A percentile compares a stretch with the other conserved stretches of the same genome.
phyloP scores from a whole-genome alignment of 2,113 vertebrate species.

The Lepus timidus region DNA sequence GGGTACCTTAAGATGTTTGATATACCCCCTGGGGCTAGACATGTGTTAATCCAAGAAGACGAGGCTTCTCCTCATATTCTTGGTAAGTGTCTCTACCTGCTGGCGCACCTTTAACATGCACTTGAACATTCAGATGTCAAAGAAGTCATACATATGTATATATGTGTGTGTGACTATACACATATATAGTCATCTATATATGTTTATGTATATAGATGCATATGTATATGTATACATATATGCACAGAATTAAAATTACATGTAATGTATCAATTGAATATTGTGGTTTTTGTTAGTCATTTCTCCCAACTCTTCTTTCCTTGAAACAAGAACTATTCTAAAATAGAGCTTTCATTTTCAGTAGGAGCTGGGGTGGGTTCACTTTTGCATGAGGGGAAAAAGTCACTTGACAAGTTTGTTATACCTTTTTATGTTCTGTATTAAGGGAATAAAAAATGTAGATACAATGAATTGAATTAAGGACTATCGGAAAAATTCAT shows the following conservation, averaged over 20 bases:
- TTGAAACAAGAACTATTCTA: conserved; percentile 50
- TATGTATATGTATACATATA: fast-evolving
- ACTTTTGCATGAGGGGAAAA: conserved; percentile 27
- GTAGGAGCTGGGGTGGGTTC: neutral
- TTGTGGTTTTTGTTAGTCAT: neutral
- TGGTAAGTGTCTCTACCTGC: conserved; percentile 93
- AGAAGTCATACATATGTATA: neutral
- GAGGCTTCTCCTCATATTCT: conserved; percentile 99
- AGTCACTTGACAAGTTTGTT: conserved; percentile 12
- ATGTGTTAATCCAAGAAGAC: conserved; percentile 98
- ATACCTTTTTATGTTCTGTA: conserved; percentile 18
- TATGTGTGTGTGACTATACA: fast-evolving
- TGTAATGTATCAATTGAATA: neutral
- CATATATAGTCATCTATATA: neutral
- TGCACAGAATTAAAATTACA: neutral
- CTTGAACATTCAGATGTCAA: conserved; percentile 39
- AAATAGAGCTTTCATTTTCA: conserved; percentile 24
- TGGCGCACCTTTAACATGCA: conserved; percentile 44
- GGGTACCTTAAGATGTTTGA: conserved; percentile 99
- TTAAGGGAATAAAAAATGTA: neutral
- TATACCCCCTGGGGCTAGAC: conserved; percentile 97
- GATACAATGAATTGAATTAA: conserved; percentile 42
- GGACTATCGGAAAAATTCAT: conserved; percentile 61
- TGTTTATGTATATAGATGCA: neutral
- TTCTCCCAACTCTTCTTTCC: neutral